Evolutionary conservation across 1,140 invertebrate genomes (phyloP), one percentile per base, ranked within the genome.

Genomic region (Pygmarrhopalites habei): DNA sequence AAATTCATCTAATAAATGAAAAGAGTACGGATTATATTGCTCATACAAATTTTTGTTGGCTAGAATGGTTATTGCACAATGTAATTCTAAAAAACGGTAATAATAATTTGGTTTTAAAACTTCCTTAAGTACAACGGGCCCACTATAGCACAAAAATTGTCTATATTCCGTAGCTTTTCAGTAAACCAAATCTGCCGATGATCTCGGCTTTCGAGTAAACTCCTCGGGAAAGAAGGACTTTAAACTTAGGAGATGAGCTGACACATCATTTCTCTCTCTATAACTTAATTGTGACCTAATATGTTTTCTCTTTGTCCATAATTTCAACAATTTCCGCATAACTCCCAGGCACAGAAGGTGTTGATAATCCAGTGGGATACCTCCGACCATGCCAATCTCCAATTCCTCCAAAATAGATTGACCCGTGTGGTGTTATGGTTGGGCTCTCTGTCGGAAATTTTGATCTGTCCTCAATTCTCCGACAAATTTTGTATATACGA

Each of bases 31-130:
- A 41, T 52, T 44, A 17, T 17, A 39, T 39, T 39, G 7, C 28
- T 15, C 52, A 2, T 35, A n/a, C 7, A 15, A 2, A 12, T 51
- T 55, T 23, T 49, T 21, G 1, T 12, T 26, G 19, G 49, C 23
- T 14, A 75, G 53, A 52, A 73, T 70, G 60, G 55, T 63, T 15
- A 77, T 68, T 21, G 67, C 62, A 52, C 72, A 64, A 65, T 71
- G 72, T 1, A 79, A 60, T 12, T 67, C 21, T 14, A 77, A 28
- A 70, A 79, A 79, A 66, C 79, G 72, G 15, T 69, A n/a, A 71
- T 77, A 68, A 15, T 65, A 23, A 1, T 23, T 2, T 3, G 30
- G 23, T 1, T 29, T 1, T 2, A 69, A 28, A 28, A 69, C 47
- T 1, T 25, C 30, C 51, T 56, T 44, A 0, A 69, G 29, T 1